These are phyloP conservation scores for Bujurquina vittata DNA, from an alignment of 2,113 vertebrate species.

Conservation along the genomic window DNA sequence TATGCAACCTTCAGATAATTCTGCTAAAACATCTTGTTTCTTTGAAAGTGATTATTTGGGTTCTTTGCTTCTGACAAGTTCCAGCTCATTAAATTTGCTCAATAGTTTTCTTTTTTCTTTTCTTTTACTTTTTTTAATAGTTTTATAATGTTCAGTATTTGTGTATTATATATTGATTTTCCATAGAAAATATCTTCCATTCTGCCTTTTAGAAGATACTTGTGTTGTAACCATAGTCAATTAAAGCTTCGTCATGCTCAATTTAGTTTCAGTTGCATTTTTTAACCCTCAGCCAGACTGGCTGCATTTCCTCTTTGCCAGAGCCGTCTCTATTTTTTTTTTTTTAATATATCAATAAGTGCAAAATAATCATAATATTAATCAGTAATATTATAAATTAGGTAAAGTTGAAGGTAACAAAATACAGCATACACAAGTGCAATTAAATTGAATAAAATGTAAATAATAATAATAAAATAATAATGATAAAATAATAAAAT, in stretches of 20 bases:
- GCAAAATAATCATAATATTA: too few species aligned
- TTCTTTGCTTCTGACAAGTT: not conserved
- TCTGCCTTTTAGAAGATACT: not conserved
- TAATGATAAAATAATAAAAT: too few species aligned
- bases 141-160: slow-evolving; percentile 1
- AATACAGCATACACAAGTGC: too few species aligned
- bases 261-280: not conserved
- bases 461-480: too few species aligned
- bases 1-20: slow-evolving; percentile 1
- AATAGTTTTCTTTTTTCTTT: not conserved
- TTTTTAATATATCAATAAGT: not conserved
- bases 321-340: not conserved
- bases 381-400: too few species aligned
- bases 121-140: not conserved
- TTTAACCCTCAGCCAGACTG: not conserved
- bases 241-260: not conserved
- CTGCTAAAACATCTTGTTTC: not conserved
- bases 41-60: not conserved
- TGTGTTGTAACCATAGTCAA: not conserved
- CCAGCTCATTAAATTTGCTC: not conserved
- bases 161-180: not conserved
- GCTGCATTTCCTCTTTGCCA: not conserved
- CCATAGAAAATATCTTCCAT: not conserved
- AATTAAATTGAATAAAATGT: too few species aligned
- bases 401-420: too few species aligned